Evolutionary conservation across 2,113 vertebrate genomes (phyloP), one percentile per base, ranked within the genome.

Genomic region (Lamprologus sp.): DNA sequence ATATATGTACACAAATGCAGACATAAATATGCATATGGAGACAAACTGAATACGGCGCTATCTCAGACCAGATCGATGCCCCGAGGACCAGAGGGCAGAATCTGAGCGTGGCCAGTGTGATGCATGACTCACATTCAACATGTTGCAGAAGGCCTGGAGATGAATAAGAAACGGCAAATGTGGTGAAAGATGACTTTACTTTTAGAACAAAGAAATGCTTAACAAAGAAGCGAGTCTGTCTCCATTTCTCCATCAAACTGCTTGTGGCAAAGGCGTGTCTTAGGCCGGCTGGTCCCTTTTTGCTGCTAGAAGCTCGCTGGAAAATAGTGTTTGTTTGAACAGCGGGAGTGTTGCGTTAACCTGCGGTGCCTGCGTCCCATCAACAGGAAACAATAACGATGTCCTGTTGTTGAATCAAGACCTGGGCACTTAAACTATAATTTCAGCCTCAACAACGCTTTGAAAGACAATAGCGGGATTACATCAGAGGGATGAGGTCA

Each of bases 401-500:
- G 82, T 65, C 84, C 53, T 63, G 83, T 56, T 45, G 28, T 51
- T 86, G 80, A 90, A 75, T 87, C 13, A 14, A 93, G 84, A 84
- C 87, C 77, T 7, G 77, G 73, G 63, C 56, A 73, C 81, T 87
- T 89, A 87, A 85, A 81, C 83, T 47, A 33, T 89, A 77, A 93
- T 90, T 92, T 92, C 54, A 81, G 55, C 84, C 81, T 90, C 51
- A 86, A 84, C 88, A 92, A 90, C 87, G 54, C 84, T 93, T 92
- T 84, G 84, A 88, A 84, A 79, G 79, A 23, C 82, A 84, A 83
- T 92, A 92, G 88, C 84, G 47, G 8, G 51, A 86, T 93, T 94
- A 93, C 89, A 86, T 94, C 92, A 94, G 47, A 55, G 47, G 56
- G 86, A 84, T 93, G 91, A 95, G 90, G 91, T 93, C 91, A 93